Conservation (phyloP, 2,797 vertebrate species). For the Avahi laniger region DNA sequence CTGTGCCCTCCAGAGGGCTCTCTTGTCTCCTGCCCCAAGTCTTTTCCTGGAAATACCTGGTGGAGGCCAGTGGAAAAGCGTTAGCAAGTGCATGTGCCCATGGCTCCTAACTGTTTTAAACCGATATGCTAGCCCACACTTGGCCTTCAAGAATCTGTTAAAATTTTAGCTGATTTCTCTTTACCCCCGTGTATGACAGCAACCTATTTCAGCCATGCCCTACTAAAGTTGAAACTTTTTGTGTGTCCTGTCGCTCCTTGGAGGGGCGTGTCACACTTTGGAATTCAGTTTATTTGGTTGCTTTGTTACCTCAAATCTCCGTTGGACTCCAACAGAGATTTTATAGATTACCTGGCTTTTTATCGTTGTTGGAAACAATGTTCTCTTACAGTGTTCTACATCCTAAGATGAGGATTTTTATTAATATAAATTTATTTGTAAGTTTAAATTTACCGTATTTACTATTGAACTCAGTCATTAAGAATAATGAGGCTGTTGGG, state of each 20-base stretch:
- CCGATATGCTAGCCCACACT: not conserved
- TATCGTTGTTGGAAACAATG: not conserved
- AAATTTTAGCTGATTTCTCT: not conserved
- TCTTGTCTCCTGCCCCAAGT: not conserved
- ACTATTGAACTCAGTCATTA: not conserved
- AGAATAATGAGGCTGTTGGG: not conserved
- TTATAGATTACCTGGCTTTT: not conserved
- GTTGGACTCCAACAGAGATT: not conserved
- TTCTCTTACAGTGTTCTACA: not conserved
- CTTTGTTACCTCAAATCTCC: not conserved
- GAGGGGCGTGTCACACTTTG: not conserved
- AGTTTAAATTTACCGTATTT: not conserved
- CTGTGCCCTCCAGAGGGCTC: not conserved
- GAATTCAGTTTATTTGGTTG: not conserved
- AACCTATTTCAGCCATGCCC: not conserved
- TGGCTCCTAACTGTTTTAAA: not conserved
- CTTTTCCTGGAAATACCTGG: not conserved
- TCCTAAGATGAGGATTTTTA: not conserved
- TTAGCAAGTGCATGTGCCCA: not conserved
- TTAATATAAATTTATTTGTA: slow-evolving; percentile 6
- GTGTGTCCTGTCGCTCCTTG: not conserved
- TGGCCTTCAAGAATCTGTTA: not conserved
- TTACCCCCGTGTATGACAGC: not conserved
- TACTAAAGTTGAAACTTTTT: not conserved
- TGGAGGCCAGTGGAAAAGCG: not conserved